A percentile compares a stretch with the other conserved stretches of the same genome.
These are phyloP conservation scores for Olivierus martensii DNA, from an alignment of 1,140 invertebrate genomes.

Conservation along the genomic window DNA sequence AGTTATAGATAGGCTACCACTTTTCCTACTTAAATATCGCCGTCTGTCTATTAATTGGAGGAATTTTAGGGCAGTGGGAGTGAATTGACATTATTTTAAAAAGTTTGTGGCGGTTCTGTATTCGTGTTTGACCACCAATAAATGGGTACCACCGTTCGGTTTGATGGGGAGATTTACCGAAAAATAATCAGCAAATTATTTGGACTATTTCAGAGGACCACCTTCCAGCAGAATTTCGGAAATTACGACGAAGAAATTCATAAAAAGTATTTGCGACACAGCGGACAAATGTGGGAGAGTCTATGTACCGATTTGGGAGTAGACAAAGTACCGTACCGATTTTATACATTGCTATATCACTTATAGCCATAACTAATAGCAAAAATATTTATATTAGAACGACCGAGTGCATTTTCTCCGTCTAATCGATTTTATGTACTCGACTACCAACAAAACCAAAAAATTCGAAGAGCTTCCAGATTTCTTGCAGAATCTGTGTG, in stretches of 20 bases:
- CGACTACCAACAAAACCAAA: constrained; percentile 7
- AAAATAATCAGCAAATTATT: neutral
- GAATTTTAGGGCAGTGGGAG: too few relatives aligned
- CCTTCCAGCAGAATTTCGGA: constrained; percentile 16
- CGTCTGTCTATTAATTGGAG: too few relatives aligned
- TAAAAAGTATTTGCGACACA: constrained; percentile 14
- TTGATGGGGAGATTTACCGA: too few relatives aligned
- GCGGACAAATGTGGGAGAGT: constrained; percentile 15
- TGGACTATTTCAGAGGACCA: constrained; percentile 10
- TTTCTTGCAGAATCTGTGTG: constrained; percentile 13
- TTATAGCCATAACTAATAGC: too few relatives aligned
- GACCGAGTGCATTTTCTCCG: constrained; percentile 11
- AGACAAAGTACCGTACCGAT: neutral
- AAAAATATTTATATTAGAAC: constrained; percentile 1
- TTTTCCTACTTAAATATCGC: too few relatives aligned
- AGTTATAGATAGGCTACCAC: too few relatives aligned
- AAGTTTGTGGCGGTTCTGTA: too few relatives aligned
- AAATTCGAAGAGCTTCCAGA: constrained; percentile 15
- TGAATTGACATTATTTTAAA: too few relatives aligned
- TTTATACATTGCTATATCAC: too few relatives aligned
- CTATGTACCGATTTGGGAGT: constrained; percentile 14
- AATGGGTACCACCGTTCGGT: too few relatives aligned
- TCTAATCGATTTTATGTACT: constrained; percentile 14
- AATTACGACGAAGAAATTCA: constrained; percentile 15
- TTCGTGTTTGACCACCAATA: too few relatives aligned